Base-by-base conservation (phyloP, 2,113 vertebrate genomes). In the Dasyornis broadbenti region DNA sequence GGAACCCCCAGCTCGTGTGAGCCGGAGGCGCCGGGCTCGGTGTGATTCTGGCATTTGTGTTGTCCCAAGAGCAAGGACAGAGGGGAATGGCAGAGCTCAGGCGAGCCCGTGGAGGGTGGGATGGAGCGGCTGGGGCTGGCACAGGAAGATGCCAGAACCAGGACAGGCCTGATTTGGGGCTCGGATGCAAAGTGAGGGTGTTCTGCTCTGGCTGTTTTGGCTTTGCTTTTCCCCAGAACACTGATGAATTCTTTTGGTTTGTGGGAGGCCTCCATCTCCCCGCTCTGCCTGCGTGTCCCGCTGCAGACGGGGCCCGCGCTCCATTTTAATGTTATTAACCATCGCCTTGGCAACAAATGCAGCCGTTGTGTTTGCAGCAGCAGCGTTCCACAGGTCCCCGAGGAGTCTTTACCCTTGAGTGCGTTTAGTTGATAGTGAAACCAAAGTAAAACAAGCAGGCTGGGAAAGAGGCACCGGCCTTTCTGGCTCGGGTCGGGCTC, bases 401-500 rank as follows among this genome's bases (percentile, higher is more conserved):
- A 65, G 95, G 96, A 97, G 75, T 17, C 94, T 85, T 97, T 94
- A 93, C 94, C 86, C 95, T 95, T 77, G 95, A 97, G 95, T 96
- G 71, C 82, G 49, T 94, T 96, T 87, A 83, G 94, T 15, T 96
- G 96, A 84, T 82, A 92, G 73, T 15, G 5, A 78, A 95, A 95
- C 86, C 88, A 47, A 92, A 95, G 76, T 88, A 77, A 89, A 96
- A 90, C 70, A 95, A 96, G 64, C 85, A 76, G 90, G 31, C 57
- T 81, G 90, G 91, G 44, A 90, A 90, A 88, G 72, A 92, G 44
- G 52, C 63, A 24, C 57, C 69, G 92, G 69, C 72, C 91, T 85
- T 45, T 79, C 64, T 40, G 4, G 1, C 83, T 71, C 59, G 80
- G 40, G 71, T 69, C 11, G 0, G 23, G 47, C 84, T 81, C 76